Percentiles rank a stretch among this genome's conserved stretches.
Conservation (phyloP, 2,888 invertebrate species). For the Plagiodera versicolora region DNA sequence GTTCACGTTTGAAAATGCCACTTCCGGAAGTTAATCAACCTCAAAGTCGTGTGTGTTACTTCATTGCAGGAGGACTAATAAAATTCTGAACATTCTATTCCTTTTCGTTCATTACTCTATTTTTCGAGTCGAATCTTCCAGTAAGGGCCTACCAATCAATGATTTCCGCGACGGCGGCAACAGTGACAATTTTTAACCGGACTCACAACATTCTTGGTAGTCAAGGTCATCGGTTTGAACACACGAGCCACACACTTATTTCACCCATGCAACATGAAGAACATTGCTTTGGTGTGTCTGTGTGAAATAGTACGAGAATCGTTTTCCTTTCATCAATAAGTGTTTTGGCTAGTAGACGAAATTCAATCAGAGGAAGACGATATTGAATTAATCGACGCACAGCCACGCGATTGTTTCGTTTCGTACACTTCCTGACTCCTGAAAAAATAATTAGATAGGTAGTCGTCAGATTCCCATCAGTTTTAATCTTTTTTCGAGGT, state of each 20-base stretch:
- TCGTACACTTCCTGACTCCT: not conserved
- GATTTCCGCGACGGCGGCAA: conserved; percentile 25
- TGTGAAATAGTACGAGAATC: no score
- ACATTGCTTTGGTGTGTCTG: conserved; percentile 10
- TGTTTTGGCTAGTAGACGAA: conserved; percentile 13
- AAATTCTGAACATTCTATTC: no score
- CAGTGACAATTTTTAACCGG: conserved; percentile 32
- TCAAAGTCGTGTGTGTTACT: no score
- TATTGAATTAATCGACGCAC: conserved; percentile 10
- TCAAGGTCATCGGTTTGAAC: conserved; percentile 27
- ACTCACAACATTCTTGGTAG: conserved; percentile 32
- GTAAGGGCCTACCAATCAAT: conserved; percentile 11
- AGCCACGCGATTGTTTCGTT: conserved; percentile 9
- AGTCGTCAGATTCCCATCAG: not conserved
- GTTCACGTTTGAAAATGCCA: no score
- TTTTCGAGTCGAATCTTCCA: no score
- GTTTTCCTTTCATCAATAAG: no score
- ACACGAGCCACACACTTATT: conserved; percentile 8
- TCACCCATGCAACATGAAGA: conserved; percentile 19
- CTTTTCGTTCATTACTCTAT: no score
- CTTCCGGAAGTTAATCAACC: no score
- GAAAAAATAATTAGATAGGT: not conserved
- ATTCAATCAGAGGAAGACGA: conserved; percentile 15
- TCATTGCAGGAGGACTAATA: no score
- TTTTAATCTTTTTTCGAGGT: not conserved